These are phyloP conservation scores for Tuta absoluta DNA, from an alignment of 2,888 invertebrate species.

Conservation along the genomic window DNA sequence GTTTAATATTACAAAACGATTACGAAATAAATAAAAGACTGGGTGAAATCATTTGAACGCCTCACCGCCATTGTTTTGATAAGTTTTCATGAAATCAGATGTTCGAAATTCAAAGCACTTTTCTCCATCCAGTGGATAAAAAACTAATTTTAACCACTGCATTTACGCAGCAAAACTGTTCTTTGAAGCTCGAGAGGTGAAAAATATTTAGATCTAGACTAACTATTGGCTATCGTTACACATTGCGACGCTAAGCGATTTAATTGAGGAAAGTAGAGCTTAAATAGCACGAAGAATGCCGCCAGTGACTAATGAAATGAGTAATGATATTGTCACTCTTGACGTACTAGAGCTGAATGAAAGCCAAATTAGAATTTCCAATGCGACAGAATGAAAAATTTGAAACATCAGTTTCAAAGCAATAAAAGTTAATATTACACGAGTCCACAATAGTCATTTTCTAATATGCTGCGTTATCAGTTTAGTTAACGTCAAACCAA, in stretches of 20 bases:
- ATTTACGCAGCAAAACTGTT: too few species aligned
- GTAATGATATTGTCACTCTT: conserved; percentile 31
- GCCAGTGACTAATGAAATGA: conserved; percentile 36
- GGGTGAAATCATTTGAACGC: too few species aligned
- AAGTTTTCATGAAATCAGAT: too few species aligned
- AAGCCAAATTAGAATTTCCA: conserved; percentile 39
- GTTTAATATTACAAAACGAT: too few species aligned
- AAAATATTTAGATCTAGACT: not conserved
- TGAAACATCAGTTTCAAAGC: conserved; percentile 48
- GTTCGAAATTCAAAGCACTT: too few species aligned
- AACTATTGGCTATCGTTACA: not conserved
- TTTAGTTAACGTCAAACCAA: conserved; percentile 51
- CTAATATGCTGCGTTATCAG: conserved; percentile 47
- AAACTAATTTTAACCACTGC: too few species aligned
- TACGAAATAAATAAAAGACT: too few species aligned
- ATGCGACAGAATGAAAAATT: conserved; percentile 40
- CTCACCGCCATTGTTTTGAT: too few species aligned
- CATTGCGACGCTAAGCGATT: not conserved
- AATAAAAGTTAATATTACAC: conserved; percentile 37
- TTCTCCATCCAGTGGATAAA: too few species aligned
- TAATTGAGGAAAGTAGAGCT: not conserved
- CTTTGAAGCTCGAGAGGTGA: too few species aligned
- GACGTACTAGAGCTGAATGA: conserved; percentile 39
- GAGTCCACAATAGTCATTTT: conserved; percentile 22
- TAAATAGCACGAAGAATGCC: conserved; percentile 1